These are phyloP conservation scores for Drosophila multiciliata DNA, from an alignment of 2,888 invertebrate species.

Conservation along the genomic window DNA sequence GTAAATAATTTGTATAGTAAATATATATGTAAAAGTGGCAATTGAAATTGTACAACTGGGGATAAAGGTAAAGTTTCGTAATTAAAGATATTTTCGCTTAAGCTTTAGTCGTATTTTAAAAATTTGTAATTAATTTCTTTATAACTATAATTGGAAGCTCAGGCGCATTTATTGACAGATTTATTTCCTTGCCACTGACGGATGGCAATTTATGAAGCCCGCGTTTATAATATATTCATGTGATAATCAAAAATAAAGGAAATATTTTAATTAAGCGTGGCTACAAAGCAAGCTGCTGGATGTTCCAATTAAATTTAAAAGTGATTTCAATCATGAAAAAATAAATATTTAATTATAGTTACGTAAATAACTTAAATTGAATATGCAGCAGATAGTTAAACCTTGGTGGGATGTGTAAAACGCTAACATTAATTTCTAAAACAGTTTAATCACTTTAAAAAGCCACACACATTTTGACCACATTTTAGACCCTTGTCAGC, in stretches of 20 bases:
- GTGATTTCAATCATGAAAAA: neutral
- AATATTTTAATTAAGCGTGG: conserved; percentile 51
- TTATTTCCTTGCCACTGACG: conserved; percentile 36
- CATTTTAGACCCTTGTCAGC: conserved; percentile 43
- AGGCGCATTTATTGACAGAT: conserved; percentile 50
- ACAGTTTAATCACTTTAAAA: neutral
- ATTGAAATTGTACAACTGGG: neutral
- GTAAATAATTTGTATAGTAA: neutral
- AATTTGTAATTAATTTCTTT: conserved; percentile 65
- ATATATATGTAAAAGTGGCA: neutral
- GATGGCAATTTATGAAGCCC: conserved; percentile 42
- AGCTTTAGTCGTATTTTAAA: conserved; percentile 23
- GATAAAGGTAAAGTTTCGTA: conserved; percentile 22
- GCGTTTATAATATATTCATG: conserved; percentile 29
- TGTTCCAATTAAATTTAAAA: neutral
- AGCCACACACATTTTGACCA: conserved; percentile 1
- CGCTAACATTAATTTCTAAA: conserved; percentile 5
- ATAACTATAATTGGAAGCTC: conserved; percentile 52
- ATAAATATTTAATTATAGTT: neutral
- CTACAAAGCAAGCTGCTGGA: conserved; percentile 3
- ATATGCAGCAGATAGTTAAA: conserved; percentile 7
- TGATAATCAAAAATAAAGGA: conserved; percentile 15
- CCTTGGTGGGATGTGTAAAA: conserved; percentile 8
- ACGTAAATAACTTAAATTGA: neutral
- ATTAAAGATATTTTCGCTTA: conserved; percentile 4